Percentiles rank a stretch among this genome's conserved stretches.
Conservation (phyloP, 2,888 invertebrate species). For the Sinhomidia bicolor region DNA sequence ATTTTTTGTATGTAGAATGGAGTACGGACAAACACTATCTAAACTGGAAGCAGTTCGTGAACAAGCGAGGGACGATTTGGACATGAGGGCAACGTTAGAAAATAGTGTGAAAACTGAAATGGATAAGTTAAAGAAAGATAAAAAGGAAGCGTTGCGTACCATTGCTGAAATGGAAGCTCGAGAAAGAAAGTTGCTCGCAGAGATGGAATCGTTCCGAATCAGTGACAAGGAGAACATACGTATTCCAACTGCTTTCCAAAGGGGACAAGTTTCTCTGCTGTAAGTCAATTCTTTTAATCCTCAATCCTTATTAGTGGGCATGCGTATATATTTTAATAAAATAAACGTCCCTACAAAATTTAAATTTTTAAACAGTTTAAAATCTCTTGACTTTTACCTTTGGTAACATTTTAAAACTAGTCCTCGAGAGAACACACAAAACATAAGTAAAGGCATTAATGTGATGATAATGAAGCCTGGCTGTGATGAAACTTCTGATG, state of each 20-base stretch:
- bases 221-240: background rate
- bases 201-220: background rate
- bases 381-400: background rate
- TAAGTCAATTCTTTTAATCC: background rate
- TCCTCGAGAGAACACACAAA: background rate
- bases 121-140: conserved; percentile 39
- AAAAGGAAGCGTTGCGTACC: background rate
- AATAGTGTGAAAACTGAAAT: conserved; percentile 17
- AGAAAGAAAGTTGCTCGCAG: background rate
- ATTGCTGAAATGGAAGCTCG: background rate
- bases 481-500: background rate
- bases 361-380: no score
- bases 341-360: no score
- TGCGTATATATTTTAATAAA: background rate
- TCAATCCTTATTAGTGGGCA: background rate
- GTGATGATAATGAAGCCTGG: background rate
- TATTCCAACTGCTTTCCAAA: background rate
- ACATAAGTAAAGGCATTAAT: background rate
- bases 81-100: background rate
- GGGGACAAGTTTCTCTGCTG: background rate
- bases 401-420: background rate
- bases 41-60: background rate
- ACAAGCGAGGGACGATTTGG: background rate
- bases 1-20: conserved; percentile 29
- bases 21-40: conserved; percentile 21